Percentiles rank a stretch among this genome's conserved stretches.
phyloP scores from a whole-genome alignment of 2,797 vertebrate species.

The Tinamus major region DNA sequence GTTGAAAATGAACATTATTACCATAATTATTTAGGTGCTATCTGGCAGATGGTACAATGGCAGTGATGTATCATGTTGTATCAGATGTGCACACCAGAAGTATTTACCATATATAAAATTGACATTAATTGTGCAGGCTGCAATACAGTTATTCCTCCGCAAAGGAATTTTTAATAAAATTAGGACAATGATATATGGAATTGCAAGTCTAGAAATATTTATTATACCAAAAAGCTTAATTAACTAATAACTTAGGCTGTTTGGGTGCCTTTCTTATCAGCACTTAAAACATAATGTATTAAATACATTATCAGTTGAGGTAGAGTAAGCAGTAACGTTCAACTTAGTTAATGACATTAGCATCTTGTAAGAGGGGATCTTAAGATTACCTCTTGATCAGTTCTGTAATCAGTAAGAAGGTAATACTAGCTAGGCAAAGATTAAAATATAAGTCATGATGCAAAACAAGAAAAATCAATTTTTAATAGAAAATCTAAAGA shows the following conservation, averaged over 20 bases:
- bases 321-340: neutral
- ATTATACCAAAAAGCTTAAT: neutral
- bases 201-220: neutral
- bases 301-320: neutral
- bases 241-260: neutral
- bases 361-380: neutral
- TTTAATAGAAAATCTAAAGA: neutral
- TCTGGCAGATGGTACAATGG: constrained; percentile 43
- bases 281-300: neutral
- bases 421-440: neutral
- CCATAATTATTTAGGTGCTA: neutral
- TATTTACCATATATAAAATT: constrained; percentile 37
- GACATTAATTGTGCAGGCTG: constrained; percentile 17
- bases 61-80: constrained; percentile 2
- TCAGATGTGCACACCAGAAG: constrained; percentile 30
- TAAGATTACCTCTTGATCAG: accelerated
- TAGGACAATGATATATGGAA: constrained; percentile 10
- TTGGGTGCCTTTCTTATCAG: neutral
- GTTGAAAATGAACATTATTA: neutral
- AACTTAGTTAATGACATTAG: neutral
- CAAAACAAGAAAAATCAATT: neutral
- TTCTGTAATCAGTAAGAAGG: neutral
- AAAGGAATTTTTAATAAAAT: constrained; percentile 30
- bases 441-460: neutral
- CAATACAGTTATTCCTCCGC: neutral